These are phyloP conservation scores for Orcinus orca DNA, from an alignment of 2,113 vertebrate genomes.

Conservation along the genomic window DNA sequence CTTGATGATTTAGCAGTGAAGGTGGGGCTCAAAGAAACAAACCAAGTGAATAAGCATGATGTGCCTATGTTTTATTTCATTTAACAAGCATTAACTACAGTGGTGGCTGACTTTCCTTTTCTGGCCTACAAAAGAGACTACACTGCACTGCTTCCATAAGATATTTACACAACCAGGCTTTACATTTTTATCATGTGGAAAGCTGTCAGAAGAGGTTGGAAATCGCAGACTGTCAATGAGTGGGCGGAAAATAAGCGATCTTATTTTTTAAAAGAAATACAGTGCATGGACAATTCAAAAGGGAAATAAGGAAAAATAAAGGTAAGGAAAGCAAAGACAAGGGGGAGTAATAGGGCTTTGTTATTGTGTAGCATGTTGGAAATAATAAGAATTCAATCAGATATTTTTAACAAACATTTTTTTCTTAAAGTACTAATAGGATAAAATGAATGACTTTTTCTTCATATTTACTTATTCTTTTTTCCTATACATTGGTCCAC, in stretches of 20 bases:
- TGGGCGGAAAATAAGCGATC: neutral
- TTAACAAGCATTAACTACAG: neutral
- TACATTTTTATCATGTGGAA: neutral
- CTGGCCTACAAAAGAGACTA: neutral
- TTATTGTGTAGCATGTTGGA: neutral
- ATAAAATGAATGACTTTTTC: neutral
- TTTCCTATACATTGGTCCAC: neutral
- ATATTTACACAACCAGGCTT: neutral
- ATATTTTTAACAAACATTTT: conserved; percentile 33
- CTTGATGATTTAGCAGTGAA: neutral
- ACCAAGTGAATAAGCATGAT: neutral
- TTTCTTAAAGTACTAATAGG: conserved; percentile 52
- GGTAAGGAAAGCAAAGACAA: neutral
- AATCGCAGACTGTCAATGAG: neutral
- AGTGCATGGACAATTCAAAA: neutral
- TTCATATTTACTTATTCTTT: neutral
- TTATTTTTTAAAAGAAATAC: neutral
- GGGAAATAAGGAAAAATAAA: neutral
- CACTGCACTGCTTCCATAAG: neutral
- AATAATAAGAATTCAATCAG: conserved; percentile 34
- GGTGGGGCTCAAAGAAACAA: neutral
- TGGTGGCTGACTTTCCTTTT: neutral
- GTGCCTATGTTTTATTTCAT: neutral
- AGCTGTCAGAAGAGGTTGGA: neutral
- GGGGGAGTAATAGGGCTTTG: neutral